Evolutionary conservation across 2,888 invertebrate genomes (phyloP), one percentile per base, ranked within the genome.

Genomic region (Tetropium fuscum): DNA sequence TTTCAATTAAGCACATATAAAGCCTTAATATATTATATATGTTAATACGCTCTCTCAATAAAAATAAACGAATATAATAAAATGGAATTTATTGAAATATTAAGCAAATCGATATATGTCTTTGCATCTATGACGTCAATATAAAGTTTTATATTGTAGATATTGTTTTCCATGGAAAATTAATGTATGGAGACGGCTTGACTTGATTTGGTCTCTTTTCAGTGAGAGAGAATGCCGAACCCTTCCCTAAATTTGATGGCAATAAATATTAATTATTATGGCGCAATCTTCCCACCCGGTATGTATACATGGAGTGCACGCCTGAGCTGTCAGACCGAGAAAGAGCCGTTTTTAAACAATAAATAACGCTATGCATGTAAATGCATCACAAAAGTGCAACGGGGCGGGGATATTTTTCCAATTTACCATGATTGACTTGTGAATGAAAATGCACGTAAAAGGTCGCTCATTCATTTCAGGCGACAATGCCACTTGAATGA

Each of bases 391-490:
- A 27, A 15, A 7, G 15, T 27, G 44, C 44, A 44, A 22, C 16
- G 44, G 44, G 22, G 2, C n/a, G 11, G 34, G 34, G 16, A 43
- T 49, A 59, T 59, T 59, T 56, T 56, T 59, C 38, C 56, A 43
- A 48, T 20, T 27, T 30, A 25, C 34, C 25, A 10, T 57, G 63
- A 57, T 49, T 59, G 59, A 59, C 53, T 59, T 53, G 36, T 57
- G 57, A 59, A 63, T 63, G 59, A 54, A 59, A 59, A 62, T 53
- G 53, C 49, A 57, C 54, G 47, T 36, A 41, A 62, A 58, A 58
- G 54, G 58, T 49, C 58, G 58, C 55, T 58, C 58, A 53, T 62
- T 62, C 62, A 58, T 55, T 51, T 51, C 38, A 22, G n/a, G 25
- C 38, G 22, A 48, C 61, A 48, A 62, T 53, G 43, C 49, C n/a